These are phyloP conservation scores for Spinibarbus caldwelli DNA, from an alignment of 2,797 vertebrate genomes.

Conservation along the genomic window DNA sequence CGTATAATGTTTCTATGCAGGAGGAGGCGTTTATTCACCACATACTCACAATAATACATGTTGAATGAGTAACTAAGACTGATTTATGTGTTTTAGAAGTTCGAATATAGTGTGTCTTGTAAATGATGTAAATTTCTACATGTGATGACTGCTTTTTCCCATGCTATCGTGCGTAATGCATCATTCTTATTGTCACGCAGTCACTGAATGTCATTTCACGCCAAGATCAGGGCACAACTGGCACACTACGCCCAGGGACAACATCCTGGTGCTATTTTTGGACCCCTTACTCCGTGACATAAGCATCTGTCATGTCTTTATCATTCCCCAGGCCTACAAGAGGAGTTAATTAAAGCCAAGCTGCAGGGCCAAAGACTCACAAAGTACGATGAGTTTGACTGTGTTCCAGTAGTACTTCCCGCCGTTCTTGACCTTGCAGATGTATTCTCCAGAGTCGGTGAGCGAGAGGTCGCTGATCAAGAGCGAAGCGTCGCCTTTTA, in stretches of 20 bases:
- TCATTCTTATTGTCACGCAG: constrained; percentile 13
- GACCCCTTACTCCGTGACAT: constrained; percentile 24
- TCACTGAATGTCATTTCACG: constrained; percentile 42
- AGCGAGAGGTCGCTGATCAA: constrained; percentile 87
- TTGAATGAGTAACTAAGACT: constrained; percentile 12
- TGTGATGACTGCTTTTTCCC: background rate
- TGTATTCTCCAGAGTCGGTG: constrained; percentile 89
- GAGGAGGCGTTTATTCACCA: no score
- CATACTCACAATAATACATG: background rate
- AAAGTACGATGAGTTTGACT: constrained; percentile 87
- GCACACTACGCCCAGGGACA: constrained; percentile 12
- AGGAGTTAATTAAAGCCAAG: constrained; percentile 40
- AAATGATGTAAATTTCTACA: background rate
- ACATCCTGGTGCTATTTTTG: constrained; percentile 46
- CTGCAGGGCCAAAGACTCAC: constrained; percentile 70
- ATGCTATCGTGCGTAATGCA: background rate
- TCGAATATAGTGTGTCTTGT: background rate
- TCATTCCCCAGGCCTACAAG: constrained; percentile 14
- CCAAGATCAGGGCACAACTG: constrained; percentile 9
- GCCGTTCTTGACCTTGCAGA: constrained; percentile 92
- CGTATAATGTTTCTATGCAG: constrained; percentile 1
- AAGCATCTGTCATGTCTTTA: constrained; percentile 48
- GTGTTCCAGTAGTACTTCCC: constrained; percentile 87
- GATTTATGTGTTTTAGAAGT: background rate
- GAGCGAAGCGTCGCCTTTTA: constrained; percentile 88